Evolutionary conservation across 2,797 vertebrate species (phyloP).

Genomic region (Sphenopsis melanotis): DNA sequence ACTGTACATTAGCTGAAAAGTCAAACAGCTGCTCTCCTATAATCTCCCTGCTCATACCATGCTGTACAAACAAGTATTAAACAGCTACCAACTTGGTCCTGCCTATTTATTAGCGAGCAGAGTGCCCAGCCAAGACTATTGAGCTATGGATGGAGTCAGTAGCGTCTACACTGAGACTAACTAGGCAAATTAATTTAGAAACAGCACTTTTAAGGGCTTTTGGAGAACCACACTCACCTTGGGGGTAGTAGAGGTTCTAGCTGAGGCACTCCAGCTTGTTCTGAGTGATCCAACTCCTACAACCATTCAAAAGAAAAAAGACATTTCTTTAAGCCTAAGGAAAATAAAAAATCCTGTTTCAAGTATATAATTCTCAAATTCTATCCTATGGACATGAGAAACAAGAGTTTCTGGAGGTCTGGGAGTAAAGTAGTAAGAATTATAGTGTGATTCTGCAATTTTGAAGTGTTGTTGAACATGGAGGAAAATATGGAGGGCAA

Average conservation of each 20-base stretch:
- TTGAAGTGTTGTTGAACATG: not conserved
- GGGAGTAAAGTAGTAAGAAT: not conserved
- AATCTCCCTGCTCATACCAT: slow-evolving; percentile 1
- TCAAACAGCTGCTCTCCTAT: slow-evolving; percentile 18
- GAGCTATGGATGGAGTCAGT: not conserved
- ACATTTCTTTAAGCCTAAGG: not conserved
- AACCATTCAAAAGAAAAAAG: slow-evolving; percentile 36
- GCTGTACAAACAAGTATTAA: not conserved
- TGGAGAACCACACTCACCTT: slow-evolving; percentile 75
- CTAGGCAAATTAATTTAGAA: not conserved
- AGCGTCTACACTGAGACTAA: not conserved
- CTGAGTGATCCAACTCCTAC: slow-evolving; percentile 73
- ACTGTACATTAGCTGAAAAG: slow-evolving; percentile 25
- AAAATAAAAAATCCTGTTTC: not conserved
- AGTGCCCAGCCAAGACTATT: not conserved
- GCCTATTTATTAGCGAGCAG: not conserved
- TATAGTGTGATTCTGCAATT: not conserved
- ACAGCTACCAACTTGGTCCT: not conserved
- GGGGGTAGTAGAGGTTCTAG: slow-evolving; percentile 77
- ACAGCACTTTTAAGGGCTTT: not conserved
- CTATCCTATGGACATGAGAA: not conserved
- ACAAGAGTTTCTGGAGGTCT: not conserved
- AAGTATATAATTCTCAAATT: not conserved
- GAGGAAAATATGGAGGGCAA: not conserved
- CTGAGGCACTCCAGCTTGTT: slow-evolving; percentile 40